Evolutionary conservation across 2,888 invertebrate genomes (phyloP).

Genomic region (Sylvicola cinctus): DNA sequence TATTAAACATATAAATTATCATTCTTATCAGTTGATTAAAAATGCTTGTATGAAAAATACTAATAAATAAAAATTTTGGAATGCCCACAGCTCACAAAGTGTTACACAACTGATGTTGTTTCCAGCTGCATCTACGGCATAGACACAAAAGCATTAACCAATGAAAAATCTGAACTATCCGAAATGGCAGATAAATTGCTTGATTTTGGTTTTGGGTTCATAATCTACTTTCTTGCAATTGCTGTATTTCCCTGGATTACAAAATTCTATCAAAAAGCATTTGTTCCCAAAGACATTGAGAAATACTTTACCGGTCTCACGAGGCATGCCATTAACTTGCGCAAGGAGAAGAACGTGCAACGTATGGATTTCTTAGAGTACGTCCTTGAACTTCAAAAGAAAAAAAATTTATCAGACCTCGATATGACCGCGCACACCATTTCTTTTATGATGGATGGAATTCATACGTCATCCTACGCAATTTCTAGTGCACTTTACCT

Average conservation of each 20-base stretch:
- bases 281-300: conserved; percentile 1
- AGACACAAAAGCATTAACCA: conserved; percentile 14
- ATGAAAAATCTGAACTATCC: conserved; percentile 6
- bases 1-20: no score
- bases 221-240: conserved; percentile 5
- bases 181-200: conserved; percentile 7
- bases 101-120: conserved; percentile 10
- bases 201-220: conserved; percentile 3
- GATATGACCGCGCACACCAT: conserved; percentile 16
- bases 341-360: conserved; percentile 12
- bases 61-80: background rate
- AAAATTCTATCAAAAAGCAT: conserved; percentile 6
- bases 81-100: conserved; percentile 2
- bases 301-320: conserved; percentile 9
- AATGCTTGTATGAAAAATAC: background rate
- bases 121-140: conserved; percentile 18
- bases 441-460: conserved; percentile 22
- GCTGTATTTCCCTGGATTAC: conserved; percentile 9
- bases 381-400: conserved; percentile 16
- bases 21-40: no score
- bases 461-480: conserved; percentile 18
- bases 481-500: conserved; percentile 11
- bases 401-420: conserved; percentile 12
- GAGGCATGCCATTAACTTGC: conserved; percentile 12
- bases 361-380: conserved; percentile 20